Evolutionary conservation across 2,113 vertebrate genomes (phyloP).

Genomic region (Nibea coibor): DNA sequence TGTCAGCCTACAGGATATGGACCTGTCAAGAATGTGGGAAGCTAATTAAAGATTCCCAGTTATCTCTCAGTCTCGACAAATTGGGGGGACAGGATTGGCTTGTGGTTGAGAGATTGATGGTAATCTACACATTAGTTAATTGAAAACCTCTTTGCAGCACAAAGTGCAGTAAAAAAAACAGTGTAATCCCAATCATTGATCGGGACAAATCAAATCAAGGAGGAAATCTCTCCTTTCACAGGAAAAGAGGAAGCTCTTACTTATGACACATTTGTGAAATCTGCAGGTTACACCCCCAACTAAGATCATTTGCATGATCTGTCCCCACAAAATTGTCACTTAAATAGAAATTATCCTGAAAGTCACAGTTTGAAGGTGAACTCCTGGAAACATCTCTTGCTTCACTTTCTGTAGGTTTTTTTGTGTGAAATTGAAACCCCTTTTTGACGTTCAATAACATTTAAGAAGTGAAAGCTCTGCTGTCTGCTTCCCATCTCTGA

Average conservation of each 20-base stretch:
- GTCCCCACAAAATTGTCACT: constrained; percentile 5
- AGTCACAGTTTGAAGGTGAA: constrained; percentile 4
- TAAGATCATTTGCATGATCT: constrained; percentile 26
- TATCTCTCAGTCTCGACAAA: constrained; percentile 70
- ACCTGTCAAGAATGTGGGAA: constrained; percentile 58
- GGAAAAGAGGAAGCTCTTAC: constrained; percentile 72
- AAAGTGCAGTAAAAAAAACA: constrained; percentile 71
- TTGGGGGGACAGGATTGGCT: constrained; percentile 59
- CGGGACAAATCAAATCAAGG: constrained; percentile 81
- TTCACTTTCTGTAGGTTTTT: background rate
- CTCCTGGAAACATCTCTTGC: constrained; percentile 3
- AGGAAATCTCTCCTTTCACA: constrained; percentile 73
- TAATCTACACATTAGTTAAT: constrained; percentile 89
- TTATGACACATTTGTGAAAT: constrained; percentile 71
- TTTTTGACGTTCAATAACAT: constrained; percentile 43
- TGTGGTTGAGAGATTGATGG: constrained; percentile 80
- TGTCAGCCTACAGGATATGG: constrained; percentile 51
- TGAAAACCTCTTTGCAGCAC: constrained; percentile 84
- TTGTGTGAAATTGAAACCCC: constrained; percentile 23
- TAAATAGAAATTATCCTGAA: background rate
- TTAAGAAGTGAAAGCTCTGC: constrained; percentile 36
- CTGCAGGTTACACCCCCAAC: constrained; percentile 45
- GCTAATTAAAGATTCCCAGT: constrained; percentile 70
- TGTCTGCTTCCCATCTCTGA: constrained; percentile 26
- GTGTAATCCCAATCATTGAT: constrained; percentile 83